Evolutionary conservation across 2,797 vertebrate genomes (phyloP), one percentile per base, ranked within the genome.

Genomic region (Acridotheres tristis): DNA sequence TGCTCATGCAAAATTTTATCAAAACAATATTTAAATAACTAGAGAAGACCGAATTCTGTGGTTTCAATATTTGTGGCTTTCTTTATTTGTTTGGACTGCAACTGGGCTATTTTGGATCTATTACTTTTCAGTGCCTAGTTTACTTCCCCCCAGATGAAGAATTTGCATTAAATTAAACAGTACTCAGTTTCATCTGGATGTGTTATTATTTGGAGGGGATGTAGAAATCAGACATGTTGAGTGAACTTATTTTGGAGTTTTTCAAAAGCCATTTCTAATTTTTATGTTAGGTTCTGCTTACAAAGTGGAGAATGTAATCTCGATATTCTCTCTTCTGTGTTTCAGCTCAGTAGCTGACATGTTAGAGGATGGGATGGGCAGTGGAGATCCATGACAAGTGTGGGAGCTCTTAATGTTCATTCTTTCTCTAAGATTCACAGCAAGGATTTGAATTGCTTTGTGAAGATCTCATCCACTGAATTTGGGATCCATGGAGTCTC

Each of bases 341-440:
- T 80, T 91, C n/a, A 62, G 5, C 16, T 79, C 43, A 25, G 16
- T 27, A 45, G 32, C 36, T 93, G 59, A 53, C 8, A 27, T 1
- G 4, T 16, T 32, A 13, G 22, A 53, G 36, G 13, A 27, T 48
- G 38, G 40, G 48, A 85, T 40, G 9, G 7, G 16, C 36, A 50
- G 27, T 13, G 4, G 9, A 68, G 11, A 8, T 58, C 34, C 4
- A 3, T 25, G 13, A 6, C 13, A 12, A 4, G 1, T 7, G 8
- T 11, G 27, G 2, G 5, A 1, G 3, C 1, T 2, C 7, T 32
- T 22, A n/a, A 7, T 53, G 22, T 9, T 82, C 10, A 42, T 82
- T 85, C 48, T 63, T 76, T 16, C 36, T 71, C 32, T 67, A 69
- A 67, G 20, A 80, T 53, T 32, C 40, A 62, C 32, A 61, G 4